Conservation (phyloP, 2,113 vertebrate genomes). For the Indri indri region DNA sequence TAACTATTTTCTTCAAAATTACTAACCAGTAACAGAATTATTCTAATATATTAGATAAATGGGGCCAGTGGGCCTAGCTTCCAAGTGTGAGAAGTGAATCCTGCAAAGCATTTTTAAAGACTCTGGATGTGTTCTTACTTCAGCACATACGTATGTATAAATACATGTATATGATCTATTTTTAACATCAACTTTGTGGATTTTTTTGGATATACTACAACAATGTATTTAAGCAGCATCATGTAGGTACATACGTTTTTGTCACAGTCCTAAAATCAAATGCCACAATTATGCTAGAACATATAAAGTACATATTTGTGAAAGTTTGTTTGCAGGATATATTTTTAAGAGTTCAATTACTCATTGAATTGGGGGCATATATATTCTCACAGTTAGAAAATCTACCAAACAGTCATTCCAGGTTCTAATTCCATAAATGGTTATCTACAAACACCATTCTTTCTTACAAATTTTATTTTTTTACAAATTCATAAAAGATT, state of each 20-base stretch:
- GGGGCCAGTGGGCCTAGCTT: fast-evolving
- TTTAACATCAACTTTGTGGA: not conserved
- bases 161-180: not conserved
- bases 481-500: not conserved
- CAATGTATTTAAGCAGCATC: not conserved
- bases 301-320: not conserved
- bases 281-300: not conserved
- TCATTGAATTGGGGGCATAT: not conserved
- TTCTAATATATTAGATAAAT: not conserved
- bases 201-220: not conserved
- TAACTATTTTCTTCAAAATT: not conserved
- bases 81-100: not conserved
- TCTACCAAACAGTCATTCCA: not conserved
- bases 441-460: not conserved
- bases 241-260: not conserved
- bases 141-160: not conserved
- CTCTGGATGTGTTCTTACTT: not conserved
- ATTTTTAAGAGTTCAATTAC: not conserved
- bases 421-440: not conserved
- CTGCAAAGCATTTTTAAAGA: not conserved
- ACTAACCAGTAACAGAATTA: not conserved
- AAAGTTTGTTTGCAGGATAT: not conserved
- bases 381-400: not conserved
- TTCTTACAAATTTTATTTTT: not conserved
- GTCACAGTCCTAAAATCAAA: not conserved